Evolutionary conservation across 2,888 invertebrate genomes (phyloP).

Genomic region (Limnephilus auricula): DNA sequence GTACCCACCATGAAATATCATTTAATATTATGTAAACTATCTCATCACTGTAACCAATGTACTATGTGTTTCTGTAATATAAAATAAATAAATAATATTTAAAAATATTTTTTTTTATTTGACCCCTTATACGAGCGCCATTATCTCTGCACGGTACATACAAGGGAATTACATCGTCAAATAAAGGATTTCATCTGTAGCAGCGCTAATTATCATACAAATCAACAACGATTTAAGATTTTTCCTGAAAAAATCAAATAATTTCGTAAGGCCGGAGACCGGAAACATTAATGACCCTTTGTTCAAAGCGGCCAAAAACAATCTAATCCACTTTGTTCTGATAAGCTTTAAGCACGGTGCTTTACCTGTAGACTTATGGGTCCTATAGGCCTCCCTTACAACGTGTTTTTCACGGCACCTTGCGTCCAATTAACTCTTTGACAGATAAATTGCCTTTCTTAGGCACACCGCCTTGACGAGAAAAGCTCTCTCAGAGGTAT

Average conservation of each 20-base stretch:
- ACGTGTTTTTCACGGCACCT: slow-evolving; percentile 49
- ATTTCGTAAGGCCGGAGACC: background rate
- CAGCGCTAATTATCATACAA: background rate
- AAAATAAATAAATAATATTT: too few relatives aligned
- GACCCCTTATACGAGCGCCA: too few relatives aligned
- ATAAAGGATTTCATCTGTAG: background rate
- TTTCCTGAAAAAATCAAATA: background rate
- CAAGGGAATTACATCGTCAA: background rate
- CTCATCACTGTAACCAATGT: too few relatives aligned
- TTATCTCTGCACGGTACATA: too few relatives aligned
- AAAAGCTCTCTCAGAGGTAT: slow-evolving; percentile 9
- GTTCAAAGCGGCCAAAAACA: slow-evolving; percentile 6
- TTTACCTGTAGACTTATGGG: slow-evolving; percentile 13
- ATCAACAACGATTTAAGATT: background rate
- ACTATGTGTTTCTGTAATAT: too few relatives aligned
- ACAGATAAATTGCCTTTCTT: slow-evolving; percentile 46
- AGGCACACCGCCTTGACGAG: slow-evolving; percentile 32
- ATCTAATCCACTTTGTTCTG: slow-evolving; percentile 48
- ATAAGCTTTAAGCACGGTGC: slow-evolving; percentile 43
- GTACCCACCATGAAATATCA: too few relatives aligned
- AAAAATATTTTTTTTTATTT: too few relatives aligned
- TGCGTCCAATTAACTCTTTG: slow-evolving; percentile 53
- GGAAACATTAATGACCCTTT: background rate
- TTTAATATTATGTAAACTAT: too few relatives aligned
- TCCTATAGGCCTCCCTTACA: slow-evolving; percentile 8